Conservation (phyloP, 1,140 invertebrate genomes). For the Wiebesia pumilae region DNA sequence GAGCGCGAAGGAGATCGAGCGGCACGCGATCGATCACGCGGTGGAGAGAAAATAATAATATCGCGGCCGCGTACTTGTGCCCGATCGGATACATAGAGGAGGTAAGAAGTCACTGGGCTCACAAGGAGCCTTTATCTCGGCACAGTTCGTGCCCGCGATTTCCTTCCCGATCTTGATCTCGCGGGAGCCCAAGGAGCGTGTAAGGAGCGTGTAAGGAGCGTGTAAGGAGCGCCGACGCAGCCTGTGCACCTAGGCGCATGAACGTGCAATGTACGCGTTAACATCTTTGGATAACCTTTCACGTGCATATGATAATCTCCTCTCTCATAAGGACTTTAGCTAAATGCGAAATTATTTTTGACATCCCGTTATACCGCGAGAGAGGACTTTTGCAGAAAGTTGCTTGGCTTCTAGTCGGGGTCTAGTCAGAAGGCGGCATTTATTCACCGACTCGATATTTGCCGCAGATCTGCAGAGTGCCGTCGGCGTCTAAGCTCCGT, state of each 20-base stretch:
- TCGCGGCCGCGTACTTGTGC: not conserved
- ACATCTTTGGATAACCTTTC: conserved; percentile 45
- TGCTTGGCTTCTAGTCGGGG: not conserved
- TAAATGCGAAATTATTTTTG: not conserved
- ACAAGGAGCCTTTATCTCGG: not conserved
- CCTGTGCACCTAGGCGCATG: not conserved
- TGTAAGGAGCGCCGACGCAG: no score
- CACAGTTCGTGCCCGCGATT: not conserved
- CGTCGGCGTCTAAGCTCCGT: no score
- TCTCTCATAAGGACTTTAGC: conserved; percentile 41
- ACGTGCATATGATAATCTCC: conserved; percentile 23
- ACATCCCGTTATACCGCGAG: not conserved
- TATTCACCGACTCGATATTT: no score
- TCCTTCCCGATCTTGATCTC: not conserved
- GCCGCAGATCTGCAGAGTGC: no score
- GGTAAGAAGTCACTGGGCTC: conserved; percentile 2
- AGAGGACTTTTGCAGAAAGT: conserved; percentile 15
- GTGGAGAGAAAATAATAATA: conserved; percentile 38
- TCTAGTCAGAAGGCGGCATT: no score
- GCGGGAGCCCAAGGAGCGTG: no score
- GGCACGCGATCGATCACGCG: conserved; percentile 54
- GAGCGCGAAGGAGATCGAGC: conserved; percentile 49
- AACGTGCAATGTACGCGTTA: not conserved
- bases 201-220: no score
- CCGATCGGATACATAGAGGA: no score